Evolutionary conservation across 2,888 invertebrate genomes (phyloP), one percentile per base, ranked within the genome.

Genomic region (Amphipoea lucens): DNA sequence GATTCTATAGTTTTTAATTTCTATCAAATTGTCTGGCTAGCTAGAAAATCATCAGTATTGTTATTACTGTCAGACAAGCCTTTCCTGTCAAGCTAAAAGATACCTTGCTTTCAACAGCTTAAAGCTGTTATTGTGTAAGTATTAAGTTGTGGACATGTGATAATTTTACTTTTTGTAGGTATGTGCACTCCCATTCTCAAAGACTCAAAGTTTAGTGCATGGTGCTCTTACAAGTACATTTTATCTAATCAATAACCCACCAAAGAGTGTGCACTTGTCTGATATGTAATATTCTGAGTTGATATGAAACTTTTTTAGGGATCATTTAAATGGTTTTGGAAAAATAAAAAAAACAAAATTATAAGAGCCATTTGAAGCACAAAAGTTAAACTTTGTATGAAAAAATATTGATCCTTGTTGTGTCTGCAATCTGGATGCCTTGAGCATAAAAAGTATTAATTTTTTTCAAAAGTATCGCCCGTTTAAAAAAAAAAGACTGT

Each of bases 231-330:
- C 5, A n/a, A 40, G 14, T 62, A 40, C 4, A 14, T 66, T 66
- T 67, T 78, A 66, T 74, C 65, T 62, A 70, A 78, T 70, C 70
- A 69, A 20, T n/a, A 66, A 42, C 40, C 12, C 20, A 63, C 48
- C 9, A 63, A 45, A 42, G 72, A 68, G 40, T 45, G 5, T 45
- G 9, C 45, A 63, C 36, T 45, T 17, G 4, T 2, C 54, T 17
- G n/a, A 20, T 4, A 51, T 51, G 17, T n/a, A 4, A 40, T 23
- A 1, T 29, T 67, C 4, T 1, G 29, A 74, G 9, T 67, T 42
- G 2, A 74, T 42, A 0, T 20, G 2, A n/a, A 68, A 23, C 20
- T 45, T 67, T 65, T 23, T 74, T 45, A 11, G 2, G 11, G 45
- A 45, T 45, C 2, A 45, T 2, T 45, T 45, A 14, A 65, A 23